Evolutionary conservation across 2,113 vertebrate genomes (phyloP).

Genomic region (Oophaga pumilio): DNA sequence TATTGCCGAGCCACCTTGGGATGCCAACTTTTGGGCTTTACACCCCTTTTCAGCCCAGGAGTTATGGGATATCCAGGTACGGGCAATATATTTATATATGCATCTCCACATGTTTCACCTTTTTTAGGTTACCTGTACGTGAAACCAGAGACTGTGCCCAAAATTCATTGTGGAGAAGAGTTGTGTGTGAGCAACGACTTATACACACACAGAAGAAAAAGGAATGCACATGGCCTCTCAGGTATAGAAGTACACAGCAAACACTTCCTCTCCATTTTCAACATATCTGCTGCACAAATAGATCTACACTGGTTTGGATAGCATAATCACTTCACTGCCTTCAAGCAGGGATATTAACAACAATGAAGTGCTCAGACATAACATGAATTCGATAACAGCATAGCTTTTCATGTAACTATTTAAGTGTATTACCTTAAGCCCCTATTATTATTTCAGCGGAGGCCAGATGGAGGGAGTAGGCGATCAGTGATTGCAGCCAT

Average conservation of each 20-base stretch:
- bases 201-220: conserved; percentile 24
- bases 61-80: too few relatives aligned
- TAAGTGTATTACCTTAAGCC: too few relatives aligned
- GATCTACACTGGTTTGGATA: background rate
- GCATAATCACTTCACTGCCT: background rate
- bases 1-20: too few relatives aligned
- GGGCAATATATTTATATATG: background rate
- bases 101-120: background rate
- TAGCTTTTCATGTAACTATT: background rate
- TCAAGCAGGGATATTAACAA: background rate
- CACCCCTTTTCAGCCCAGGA: too few relatives aligned
- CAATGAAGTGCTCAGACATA: background rate
- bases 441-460: too few relatives aligned
- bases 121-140: conserved; percentile 51
- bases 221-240: background rate
- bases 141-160: conserved; percentile 47
- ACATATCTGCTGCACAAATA: background rate
- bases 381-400: background rate
- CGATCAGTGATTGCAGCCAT: too few relatives aligned
- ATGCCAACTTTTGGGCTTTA: too few relatives aligned
- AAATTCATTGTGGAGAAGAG: conserved; percentile 37
- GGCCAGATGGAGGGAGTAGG: too few relatives aligned
- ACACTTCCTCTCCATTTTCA: background rate
- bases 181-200: conserved; percentile 48
- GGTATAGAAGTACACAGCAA: conserved; percentile 9